Conservation (phyloP, 1,140 invertebrate species). For the Aphelinus certus region DNA sequence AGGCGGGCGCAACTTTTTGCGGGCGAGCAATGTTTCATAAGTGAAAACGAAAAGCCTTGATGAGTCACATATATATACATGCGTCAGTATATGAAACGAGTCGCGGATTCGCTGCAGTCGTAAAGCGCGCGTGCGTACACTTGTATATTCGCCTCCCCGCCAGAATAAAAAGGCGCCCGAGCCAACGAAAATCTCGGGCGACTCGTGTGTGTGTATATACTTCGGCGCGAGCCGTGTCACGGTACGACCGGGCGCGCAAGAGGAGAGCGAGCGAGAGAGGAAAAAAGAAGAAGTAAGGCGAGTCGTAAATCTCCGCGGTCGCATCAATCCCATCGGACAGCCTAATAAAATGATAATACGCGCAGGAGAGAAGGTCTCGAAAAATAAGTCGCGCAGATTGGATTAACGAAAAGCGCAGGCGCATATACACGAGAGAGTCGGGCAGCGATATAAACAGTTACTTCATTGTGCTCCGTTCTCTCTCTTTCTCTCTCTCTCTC, state of each 20-base stretch:
- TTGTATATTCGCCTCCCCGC: too few relatives aligned
- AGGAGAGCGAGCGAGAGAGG: too few relatives aligned
- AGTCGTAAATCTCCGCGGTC: constrained; percentile 16
- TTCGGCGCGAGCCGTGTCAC: neutral
- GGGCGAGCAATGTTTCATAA: constrained; percentile 1
- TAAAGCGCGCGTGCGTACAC: too few relatives aligned
- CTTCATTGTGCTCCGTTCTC: constrained; percentile 38
- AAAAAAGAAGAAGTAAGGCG: neutral
- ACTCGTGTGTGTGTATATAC: neutral
- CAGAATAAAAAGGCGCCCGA: too few relatives aligned
- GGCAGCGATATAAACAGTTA: constrained; percentile 29
- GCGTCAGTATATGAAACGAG: too few relatives aligned
- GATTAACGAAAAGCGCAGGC: neutral
- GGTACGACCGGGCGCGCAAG: too few relatives aligned
- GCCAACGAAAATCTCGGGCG: too few relatives aligned
- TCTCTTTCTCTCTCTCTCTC: constrained; percentile 19
- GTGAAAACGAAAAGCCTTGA: constrained; percentile 21
- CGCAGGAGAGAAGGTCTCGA: constrained; percentile 7
- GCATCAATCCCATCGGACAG: neutral
- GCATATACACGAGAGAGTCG: neutral
- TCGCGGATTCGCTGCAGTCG: too few relatives aligned
- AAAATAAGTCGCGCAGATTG: neutral
- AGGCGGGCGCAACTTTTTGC: too few relatives aligned
- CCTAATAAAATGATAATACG: constrained; percentile 29
- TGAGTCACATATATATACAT: constrained; percentile 5